Evolutionary conservation across 2,888 invertebrate genomes (phyloP), one percentile per base, ranked within the genome.

Genomic region (Dusona sp.): DNA sequence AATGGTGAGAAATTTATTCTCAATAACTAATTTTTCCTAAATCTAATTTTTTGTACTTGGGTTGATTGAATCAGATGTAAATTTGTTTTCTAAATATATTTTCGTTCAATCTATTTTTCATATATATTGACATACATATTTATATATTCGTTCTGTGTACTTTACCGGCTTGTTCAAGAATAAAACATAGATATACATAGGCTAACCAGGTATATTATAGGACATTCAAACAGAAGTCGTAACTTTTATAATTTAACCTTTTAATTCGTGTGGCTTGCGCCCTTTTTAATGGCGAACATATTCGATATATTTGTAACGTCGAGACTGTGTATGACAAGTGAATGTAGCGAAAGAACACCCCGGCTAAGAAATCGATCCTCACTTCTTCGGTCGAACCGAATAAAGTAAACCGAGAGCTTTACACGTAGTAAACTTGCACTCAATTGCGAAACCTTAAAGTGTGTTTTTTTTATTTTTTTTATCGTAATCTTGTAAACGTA

Each of bases 1-100:
- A 98, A 98, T 94, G 98, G 98, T 98, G 94, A 95, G 95, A 42
- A 38, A 61, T 61, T 42, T 4, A 9, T 9, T 33, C 36, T 1
- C 38, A 51, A 4, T 29, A 29, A 4, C 57, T 57, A 13, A 16
- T 61, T 16, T 6, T 16, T 1, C 29, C 29, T 61, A 13, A 16
- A 29, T 16, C 16, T 29, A 29, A 61, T 29, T 61, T 61, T 16
- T 61, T 0, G 16, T 16, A 4, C 29, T 13, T 16, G 16, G 4
- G 29, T 25, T 2, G 16, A 61, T 61, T 29, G 19, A 54, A 22
- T 67, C 36, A 19, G 3, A n/a, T 61, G 61, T 45, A 75, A 64
- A 75, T 51, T 65, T 77, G 77, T 51, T 65, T 65, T 65, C 77
- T 51, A 65, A 77, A 77, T 77, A 16, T 77, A 65, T 77, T 77